These are phyloP conservation scores for Rana temporaria DNA, from an alignment of 2,113 vertebrate species.

Conservation along the genomic window DNA sequence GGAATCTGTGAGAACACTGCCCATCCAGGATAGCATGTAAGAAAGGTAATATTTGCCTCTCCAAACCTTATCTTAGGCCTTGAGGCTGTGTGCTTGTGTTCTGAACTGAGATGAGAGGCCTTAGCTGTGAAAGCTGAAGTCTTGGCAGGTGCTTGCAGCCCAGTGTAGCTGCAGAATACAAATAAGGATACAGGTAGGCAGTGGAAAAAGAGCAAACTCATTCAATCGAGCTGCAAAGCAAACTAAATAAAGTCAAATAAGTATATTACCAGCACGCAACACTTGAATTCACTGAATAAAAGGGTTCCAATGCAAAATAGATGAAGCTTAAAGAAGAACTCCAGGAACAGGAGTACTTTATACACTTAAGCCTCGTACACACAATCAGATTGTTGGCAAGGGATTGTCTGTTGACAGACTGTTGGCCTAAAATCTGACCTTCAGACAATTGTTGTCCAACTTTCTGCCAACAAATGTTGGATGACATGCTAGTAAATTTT, in stretches of 20 bases:
- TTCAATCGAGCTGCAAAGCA: not conserved
- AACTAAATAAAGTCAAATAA: conserved; percentile 28
- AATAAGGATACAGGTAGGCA: conserved; percentile 46
- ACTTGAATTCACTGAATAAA: not conserved
- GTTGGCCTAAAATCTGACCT: no score
- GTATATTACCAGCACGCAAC: conserved; percentile 4
- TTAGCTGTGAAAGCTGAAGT: conserved; percentile 26
- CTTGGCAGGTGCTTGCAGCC: conserved; percentile 49
- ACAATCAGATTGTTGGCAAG: no score
- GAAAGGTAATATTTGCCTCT: conserved; percentile 9
- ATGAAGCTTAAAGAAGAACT: no score
- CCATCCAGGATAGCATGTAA: not conserved
- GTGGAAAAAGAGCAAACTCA: conserved; percentile 1
- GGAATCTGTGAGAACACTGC: not conserved
- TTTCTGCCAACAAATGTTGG: no score
- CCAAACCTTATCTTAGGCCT: not conserved
- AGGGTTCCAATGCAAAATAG: not conserved
- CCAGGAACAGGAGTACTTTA: no score
- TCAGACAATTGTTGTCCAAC: no score
- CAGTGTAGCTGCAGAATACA: conserved; percentile 38
- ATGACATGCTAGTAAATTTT: no score
- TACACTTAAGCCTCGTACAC: no score
- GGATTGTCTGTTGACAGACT: no score
- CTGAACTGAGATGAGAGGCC: conserved; percentile 42
- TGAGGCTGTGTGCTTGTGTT: conserved; percentile 38